phyloP scores from a whole-genome alignment of 2,797 vertebrate species.

The Muraenolepis orangiensis region DNA sequence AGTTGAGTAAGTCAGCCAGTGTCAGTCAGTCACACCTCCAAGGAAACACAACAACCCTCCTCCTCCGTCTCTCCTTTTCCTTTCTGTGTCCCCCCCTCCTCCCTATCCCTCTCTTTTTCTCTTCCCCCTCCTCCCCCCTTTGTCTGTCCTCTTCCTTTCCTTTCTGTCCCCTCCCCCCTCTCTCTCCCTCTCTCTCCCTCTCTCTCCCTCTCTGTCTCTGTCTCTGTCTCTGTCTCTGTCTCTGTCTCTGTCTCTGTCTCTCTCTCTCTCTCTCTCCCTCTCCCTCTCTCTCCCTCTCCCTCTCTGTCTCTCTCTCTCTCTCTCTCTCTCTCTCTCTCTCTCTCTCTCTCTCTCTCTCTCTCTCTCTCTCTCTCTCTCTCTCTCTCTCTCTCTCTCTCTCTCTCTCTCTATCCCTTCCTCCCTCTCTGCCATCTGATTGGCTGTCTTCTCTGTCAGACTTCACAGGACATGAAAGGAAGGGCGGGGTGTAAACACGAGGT shows the following conservation, averaged over 20 bases:
- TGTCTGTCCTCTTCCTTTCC: slow-evolving; percentile 46
- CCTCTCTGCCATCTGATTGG: slow-evolving; percentile 36
- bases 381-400: neutral
- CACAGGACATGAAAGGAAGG: slow-evolving; percentile 60
- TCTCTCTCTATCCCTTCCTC: neutral
- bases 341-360: slow-evolving; percentile 16
- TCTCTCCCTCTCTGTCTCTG: slow-evolving; percentile 47
- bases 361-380: neutral
- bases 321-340: slow-evolving; percentile 17
- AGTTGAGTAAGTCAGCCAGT: slow-evolving; percentile 52
- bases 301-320: slow-evolving; percentile 19
- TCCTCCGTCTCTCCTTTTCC: slow-evolving; percentile 51
- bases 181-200: slow-evolving; percentile 31
- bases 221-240: slow-evolving; percentile 9
- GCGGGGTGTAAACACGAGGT: slow-evolving; percentile 69
- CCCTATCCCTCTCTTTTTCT: slow-evolving; percentile 29
- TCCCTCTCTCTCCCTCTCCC: neutral
- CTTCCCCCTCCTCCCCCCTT: slow-evolving; percentile 47
- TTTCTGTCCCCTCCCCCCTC: slow-evolving; percentile 41
- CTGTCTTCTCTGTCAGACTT: slow-evolving; percentile 46
- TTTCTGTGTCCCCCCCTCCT: slow-evolving; percentile 44
- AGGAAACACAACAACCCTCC: slow-evolving; percentile 68
- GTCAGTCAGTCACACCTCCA: slow-evolving; percentile 65
- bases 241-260: slow-evolving; percentile 4
- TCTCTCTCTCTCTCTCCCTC: neutral